phyloP scores from a whole-genome alignment of 2,113 vertebrate species.

The Corydoras maculifer region DNA sequence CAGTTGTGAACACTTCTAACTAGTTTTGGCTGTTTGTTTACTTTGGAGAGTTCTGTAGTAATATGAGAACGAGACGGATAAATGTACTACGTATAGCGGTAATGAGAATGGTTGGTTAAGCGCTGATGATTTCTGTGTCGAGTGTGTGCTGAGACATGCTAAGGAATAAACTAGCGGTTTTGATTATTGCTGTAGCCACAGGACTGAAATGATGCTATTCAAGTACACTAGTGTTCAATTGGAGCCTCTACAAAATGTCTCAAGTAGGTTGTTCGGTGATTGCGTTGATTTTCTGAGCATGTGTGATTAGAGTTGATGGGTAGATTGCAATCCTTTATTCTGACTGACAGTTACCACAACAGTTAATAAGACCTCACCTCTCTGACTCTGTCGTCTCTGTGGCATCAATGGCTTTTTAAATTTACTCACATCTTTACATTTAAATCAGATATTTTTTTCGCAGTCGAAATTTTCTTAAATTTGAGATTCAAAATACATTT shows the following conservation, averaged over 20 bases:
- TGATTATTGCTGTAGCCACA: constrained; percentile 12
- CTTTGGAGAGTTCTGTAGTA: constrained; percentile 2
- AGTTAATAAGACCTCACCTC: not conserved
- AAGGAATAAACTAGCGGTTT: constrained; percentile 23
- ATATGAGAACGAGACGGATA: too few species aligned
- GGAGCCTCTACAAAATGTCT: constrained; percentile 20
- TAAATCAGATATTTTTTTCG: too few species aligned
- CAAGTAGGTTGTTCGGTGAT: constrained; percentile 12
- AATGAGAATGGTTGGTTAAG: constrained; percentile 11
- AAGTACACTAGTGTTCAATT: constrained; percentile 12
- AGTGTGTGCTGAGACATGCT: constrained; percentile 3
- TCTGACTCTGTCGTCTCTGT: not conserved
- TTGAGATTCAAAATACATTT: too few species aligned
- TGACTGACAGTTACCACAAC: constrained; percentile 4
- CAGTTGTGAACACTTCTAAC: too few species aligned
- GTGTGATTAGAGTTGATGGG: constrained; percentile 4
- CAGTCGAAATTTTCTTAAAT: too few species aligned
- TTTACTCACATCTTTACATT: not conserved
- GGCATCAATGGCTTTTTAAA: not conserved
- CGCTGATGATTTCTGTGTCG: constrained; percentile 14
- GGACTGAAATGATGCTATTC: constrained; percentile 9
- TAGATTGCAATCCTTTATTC: not conserved
- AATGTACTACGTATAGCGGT: constrained; percentile 24
- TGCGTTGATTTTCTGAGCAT: constrained; percentile 33
- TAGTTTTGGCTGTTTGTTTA: constrained; percentile 1